Conservation (phyloP, 1,140 invertebrate genomes). For the Marisa cornuarietis region DNA sequence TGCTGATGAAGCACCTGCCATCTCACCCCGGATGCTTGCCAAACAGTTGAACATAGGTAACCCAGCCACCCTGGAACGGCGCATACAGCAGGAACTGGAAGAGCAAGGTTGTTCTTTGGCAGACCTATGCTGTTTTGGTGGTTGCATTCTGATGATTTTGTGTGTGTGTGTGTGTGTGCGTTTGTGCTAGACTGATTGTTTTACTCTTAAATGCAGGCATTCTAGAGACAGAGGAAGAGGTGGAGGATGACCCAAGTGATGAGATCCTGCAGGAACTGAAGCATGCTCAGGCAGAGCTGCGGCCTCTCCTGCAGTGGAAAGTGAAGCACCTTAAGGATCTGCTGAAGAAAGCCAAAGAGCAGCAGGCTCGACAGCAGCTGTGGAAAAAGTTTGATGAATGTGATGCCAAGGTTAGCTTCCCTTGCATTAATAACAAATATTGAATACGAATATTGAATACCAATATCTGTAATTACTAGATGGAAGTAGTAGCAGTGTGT, state of each 20-base stretch:
- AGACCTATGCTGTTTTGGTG: neutral
- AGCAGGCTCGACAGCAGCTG: conserved; percentile 72
- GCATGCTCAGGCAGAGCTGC: conserved; percentile 83
- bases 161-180: neutral
- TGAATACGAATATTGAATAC: no score
- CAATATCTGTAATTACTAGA: no score
- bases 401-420: conserved; percentile 74
- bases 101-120: conserved; percentile 78
- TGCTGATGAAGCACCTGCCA: conserved; percentile 57
- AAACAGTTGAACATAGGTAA: conserved; percentile 66
- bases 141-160: neutral
- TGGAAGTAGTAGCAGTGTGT: no score
- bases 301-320: conserved; percentile 77
- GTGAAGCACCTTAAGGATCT: conserved; percentile 74
- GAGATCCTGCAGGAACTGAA: conserved; percentile 86
- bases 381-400: conserved; percentile 75
- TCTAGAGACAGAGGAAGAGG: conserved; percentile 59
- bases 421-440: no score
- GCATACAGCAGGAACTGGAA: conserved; percentile 85
- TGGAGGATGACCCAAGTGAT: conserved; percentile 74
- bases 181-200: neutral
- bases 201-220: conserved; percentile 43
- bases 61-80: conserved; percentile 74
- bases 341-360: conserved; percentile 54
- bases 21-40: conserved; percentile 60